Base-by-base conservation (phyloP, 2,888 invertebrate species). In the Xanthorhoe spadicearia region DNA sequence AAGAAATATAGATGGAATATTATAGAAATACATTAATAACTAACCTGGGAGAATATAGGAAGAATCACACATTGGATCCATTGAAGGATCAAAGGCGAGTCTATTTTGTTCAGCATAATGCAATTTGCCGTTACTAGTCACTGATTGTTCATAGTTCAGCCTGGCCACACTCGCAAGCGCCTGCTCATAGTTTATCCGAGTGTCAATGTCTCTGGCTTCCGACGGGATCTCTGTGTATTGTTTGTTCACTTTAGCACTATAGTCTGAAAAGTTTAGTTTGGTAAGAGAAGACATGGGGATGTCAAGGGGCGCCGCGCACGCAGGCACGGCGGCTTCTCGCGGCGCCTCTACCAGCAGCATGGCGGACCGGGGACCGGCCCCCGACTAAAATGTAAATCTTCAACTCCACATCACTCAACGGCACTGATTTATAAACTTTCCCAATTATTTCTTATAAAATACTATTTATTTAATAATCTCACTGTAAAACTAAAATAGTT, bases 301-400 rank as follows among this genome's bases (percentile, higher is more conserved):
- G 84, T 90, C 90, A 55, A 90, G 77, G 74, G 88, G 89, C 81
- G 87, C 87, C 85, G 86, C 86, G 84, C 89, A 89, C 84, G 91
- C 88, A 72, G 91, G 91, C 88, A 96, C 96, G 90, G 96, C 96
- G 85, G 95, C 95, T 93, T 96, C 96, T 86, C 95, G 95, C 81
- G 95, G 95, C 82, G 95, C 92, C 94, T 96, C 95, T 90, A 96
- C 96, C 84, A 96, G 94, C 88, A 96, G 96, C 96, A 96, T 96
- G 88, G 94, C 94, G 90, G 94, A 87, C 88, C 85, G 89, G 86
- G 90, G 91, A 89, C 83, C 86, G 80, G 83, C 78, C 78, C 80
- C 81, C 79, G 80, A 57, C 49, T 50, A 55, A 38, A 60, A 66
- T 65, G 57, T 60, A 28, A 58, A 66, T 53, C 49, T 83, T 87